phyloP scores from a whole-genome alignment of 2,797 vertebrate genomes.

The Gymnothorax javanicus region DNA sequence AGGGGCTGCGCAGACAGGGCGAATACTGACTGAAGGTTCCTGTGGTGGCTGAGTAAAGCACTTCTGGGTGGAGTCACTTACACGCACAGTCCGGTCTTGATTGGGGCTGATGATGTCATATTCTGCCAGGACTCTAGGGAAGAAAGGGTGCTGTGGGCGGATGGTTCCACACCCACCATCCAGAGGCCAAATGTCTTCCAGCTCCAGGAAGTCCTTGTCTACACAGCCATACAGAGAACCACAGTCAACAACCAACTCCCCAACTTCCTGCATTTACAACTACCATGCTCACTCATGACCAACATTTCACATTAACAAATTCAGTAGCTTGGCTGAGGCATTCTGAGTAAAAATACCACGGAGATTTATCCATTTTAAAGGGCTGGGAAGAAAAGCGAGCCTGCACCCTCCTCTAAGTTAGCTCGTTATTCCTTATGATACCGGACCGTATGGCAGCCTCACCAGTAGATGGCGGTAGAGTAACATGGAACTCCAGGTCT shows the following conservation, averaged over 20 bases:
- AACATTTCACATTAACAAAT: background rate
- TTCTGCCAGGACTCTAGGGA: constrained; percentile 76
- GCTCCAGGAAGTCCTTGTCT: constrained; percentile 69
- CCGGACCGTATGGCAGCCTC: too few relatives aligned
- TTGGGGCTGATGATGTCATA: constrained; percentile 75
- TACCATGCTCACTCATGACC: background rate
- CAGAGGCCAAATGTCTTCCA: constrained; percentile 75
- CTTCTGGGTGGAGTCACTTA: background rate
- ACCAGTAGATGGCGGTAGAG: too few relatives aligned
- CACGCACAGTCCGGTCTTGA: constrained; percentile 70
- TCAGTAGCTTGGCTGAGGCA: too few relatives aligned
- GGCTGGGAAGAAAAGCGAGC: too few relatives aligned
- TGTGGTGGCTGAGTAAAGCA: background rate
- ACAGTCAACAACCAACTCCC: background rate
- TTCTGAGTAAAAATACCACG: too few relatives aligned
- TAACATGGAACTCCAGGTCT: too few relatives aligned
- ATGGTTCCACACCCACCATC: constrained; percentile 60
- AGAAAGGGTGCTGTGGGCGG: constrained; percentile 76
- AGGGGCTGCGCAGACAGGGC: background rate
- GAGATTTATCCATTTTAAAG: too few relatives aligned
- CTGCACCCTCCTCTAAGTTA: too few relatives aligned
- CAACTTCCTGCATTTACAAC: background rate
- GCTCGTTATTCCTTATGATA: too few relatives aligned
- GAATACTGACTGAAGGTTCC: background rate
- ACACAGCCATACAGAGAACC: constrained; percentile 5